Conservation (phyloP, 2,113 vertebrate genomes). For the Podocnemis expansa region DNA sequence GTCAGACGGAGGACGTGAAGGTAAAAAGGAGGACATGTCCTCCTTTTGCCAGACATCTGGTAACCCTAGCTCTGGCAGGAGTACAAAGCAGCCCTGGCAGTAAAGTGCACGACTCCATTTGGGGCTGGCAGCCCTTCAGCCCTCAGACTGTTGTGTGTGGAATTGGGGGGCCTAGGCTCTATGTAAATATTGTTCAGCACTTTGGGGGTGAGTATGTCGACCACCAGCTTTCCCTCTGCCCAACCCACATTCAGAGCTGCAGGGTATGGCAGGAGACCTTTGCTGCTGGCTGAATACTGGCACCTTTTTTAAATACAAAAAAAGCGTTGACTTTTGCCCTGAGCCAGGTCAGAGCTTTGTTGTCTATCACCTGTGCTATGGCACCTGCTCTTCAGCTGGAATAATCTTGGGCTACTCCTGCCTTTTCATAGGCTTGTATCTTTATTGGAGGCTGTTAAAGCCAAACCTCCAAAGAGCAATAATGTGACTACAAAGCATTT, state of each 20-base stretch:
- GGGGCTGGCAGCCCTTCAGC: not conserved
- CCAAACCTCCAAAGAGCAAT: constrained; percentile 84
- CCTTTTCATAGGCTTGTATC: constrained; percentile 81
- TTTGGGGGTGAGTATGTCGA: not conserved
- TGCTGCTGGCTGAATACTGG: no score
- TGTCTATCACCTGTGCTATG: not conserved
- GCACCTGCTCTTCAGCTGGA: constrained; percentile 43
- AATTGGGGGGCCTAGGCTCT: not conserved
- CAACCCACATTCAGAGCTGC: fast-evolving
- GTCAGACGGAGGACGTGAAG: no score
- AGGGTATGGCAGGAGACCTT: not conserved
- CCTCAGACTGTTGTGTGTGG: not conserved
- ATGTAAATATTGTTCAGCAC: not conserved
- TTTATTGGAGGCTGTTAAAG: constrained; percentile 91
- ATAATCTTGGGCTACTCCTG: constrained; percentile 38
- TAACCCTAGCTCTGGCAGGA: no score
- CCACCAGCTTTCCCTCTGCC: fast-evolving
- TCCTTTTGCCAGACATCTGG: no score
- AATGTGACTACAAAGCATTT: constrained; percentile 86
- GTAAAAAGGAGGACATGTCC: no score
- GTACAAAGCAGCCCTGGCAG: not conserved
- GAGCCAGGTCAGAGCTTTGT: fast-evolving
- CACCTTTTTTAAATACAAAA: no score
- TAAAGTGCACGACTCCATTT: not conserved
- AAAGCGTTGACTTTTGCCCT: not conserved